Base-by-base conservation (phyloP, 2,797 vertebrate species). In the Zalophus californianus region DNA sequence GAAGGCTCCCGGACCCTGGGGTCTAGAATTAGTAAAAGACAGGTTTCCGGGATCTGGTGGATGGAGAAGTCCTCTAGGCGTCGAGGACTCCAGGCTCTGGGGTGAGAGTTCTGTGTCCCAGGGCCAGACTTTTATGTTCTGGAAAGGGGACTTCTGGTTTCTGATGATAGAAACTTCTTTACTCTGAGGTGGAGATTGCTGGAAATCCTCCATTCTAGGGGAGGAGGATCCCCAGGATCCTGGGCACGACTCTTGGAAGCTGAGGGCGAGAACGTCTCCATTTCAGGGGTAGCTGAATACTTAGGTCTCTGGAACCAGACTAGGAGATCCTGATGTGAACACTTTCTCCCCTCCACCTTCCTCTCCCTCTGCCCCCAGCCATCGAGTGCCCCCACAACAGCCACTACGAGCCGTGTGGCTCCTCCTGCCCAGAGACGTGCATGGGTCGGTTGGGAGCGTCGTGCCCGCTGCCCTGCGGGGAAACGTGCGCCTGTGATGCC, bases 351-450 rank as follows among this genome's bases (percentile, higher is more conserved):
- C 48, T 56, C 23, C 23, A 12, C 50, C 58, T 44, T 38, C 15
- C 50, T 72, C 23, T 25, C 58, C 23, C 10, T 35, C 38, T 32
- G 4, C 44, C n/a, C 23, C 32, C 98, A 99, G 98, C 96, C 94
- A 41, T 94, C 32, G 64, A 88, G 56, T 99, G 99, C 95, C 99
- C 98, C 38, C 94, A 92, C 50, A 99, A 99, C 96, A 99, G 99
- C 73, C 98, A 98, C 90, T 99, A 98, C 52, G 98, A 99, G 97
- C 87, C 95, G 14, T 99, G 99, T 84, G 99, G 99, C 54, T 98
- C 62, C 0, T 98, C 99, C 86, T 99, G 99, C 88, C 98, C 98
- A 15, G 96, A 98, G 58, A 99, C 99, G 11, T 99, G 99, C 78
- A 93, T 96, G 3, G 97, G 98, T 84, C 98, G 96, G 0, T 44